Base-by-base conservation (phyloP, 2,113 vertebrate genomes). In the Neoarius graeffei region DNA sequence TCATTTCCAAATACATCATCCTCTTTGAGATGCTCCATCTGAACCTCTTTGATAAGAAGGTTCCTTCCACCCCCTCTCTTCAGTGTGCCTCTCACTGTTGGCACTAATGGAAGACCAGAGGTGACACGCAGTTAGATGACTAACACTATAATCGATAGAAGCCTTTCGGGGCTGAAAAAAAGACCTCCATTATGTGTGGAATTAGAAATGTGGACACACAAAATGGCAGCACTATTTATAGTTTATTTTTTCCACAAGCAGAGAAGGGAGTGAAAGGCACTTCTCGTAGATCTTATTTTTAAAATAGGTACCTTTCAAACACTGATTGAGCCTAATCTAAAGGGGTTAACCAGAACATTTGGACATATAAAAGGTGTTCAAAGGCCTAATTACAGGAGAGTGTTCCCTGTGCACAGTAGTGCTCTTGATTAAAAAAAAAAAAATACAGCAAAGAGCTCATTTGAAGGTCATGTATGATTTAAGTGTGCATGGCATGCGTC, bases 131-230 rank as follows among this genome's bases (percentile, higher is more conserved):
- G 88, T 91, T 93, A 92, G 86, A 92, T 94, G 92, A 93, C 93
- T 94, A 95, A 94, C 90, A 91, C 91, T 60, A 91, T 93, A 94
- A 95, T 94, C 93, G 93, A 94, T 92, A 91, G 87, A 93, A 93
- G 91, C 92, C 93, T 93, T 93, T 92, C 87, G 88, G 20, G 27
- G 87, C 90, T 93, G 94, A 94, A 94, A 94, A 94, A 91, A 91
- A 42, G 87, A 62, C 59, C 35, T 66, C 92, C 93, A 95, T 95
- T 94, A 94, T 88, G 89, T 20, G 15, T 86, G 50, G 91, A 92
- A 95, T 94, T 94, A 93, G 93, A 90, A 92, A 93, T 92, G 91
- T 93, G 93, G 91, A 86, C 89, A 93, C 57, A 90, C 88, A 92
- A 94, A 94, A 93, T 93, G 92, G 91, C 86, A 83, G 20, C 52